Evolutionary conservation across 2,888 invertebrate species (phyloP).

Genomic region (Helicoverpa assulta): DNA sequence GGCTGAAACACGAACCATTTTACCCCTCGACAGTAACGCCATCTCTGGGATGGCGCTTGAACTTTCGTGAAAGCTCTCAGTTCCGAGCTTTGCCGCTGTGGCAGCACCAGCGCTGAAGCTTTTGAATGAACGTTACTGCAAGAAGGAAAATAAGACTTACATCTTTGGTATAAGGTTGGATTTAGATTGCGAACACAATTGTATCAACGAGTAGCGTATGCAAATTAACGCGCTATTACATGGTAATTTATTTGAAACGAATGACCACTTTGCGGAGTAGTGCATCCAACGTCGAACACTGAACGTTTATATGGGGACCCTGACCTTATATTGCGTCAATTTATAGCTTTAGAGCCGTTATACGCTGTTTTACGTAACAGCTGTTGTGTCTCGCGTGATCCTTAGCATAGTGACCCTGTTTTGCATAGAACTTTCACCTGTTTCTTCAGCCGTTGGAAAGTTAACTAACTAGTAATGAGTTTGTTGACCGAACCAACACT

Average conservation of each 20-base stretch:
- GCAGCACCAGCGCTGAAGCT: slow-evolving; percentile 78
- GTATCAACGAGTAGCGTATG: slow-evolving; percentile 82
- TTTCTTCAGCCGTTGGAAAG: slow-evolving; percentile 70
- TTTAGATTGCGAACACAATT: slow-evolving; percentile 68
- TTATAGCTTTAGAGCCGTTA: slow-evolving; percentile 87
- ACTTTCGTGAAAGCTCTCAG: slow-evolving; percentile 81
- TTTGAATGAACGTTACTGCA: slow-evolving; percentile 82
- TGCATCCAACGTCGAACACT: slow-evolving; percentile 85
- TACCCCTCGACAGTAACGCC: slow-evolving; percentile 74
- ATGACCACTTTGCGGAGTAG: slow-evolving; percentile 90
- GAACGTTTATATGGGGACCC: slow-evolving; percentile 88
- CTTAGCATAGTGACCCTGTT: slow-evolving; percentile 81
- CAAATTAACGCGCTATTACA: slow-evolving; percentile 90
- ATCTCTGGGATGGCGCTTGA: slow-evolving; percentile 82
- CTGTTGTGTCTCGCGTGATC: slow-evolving; percentile 80
- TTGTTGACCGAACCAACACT: slow-evolving; percentile 48
- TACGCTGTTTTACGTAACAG: slow-evolving; percentile 87
- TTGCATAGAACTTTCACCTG: slow-evolving; percentile 83
- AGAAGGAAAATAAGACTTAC: slow-evolving; percentile 68
- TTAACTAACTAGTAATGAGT: slow-evolving; percentile 64
- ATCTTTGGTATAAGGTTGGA: slow-evolving; percentile 67
- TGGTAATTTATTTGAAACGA: slow-evolving; percentile 90
- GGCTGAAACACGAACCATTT: slow-evolving; percentile 65
- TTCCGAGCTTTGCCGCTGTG: slow-evolving; percentile 75
- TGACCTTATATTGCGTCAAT: slow-evolving; percentile 90